Conservation (phyloP, 2,888 invertebrate species). For the Ichneumon xanthorius region DNA sequence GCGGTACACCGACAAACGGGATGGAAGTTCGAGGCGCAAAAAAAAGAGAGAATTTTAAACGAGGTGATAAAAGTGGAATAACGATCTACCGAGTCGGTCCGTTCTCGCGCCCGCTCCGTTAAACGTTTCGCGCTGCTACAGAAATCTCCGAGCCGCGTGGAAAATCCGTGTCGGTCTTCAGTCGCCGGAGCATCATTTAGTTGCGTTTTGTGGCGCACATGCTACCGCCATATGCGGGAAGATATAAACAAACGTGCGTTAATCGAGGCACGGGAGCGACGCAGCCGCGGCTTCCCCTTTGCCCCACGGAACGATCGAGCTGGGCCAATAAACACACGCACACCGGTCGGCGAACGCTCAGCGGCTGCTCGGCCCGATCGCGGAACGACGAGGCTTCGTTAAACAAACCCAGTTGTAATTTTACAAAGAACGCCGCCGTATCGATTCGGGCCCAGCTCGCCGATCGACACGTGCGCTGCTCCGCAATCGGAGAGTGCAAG, state of each 20-base stretch:
- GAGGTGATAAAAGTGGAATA: conserved; percentile 62
- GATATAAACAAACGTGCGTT: conserved; percentile 78
- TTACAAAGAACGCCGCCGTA: conserved; percentile 67
- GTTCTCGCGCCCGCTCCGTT: conserved; percentile 12
- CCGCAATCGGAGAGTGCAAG: too few species aligned
- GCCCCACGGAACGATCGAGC: conserved; percentile 5
- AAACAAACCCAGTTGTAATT: conserved; percentile 73
- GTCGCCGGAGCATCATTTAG: conserved; percentile 61
- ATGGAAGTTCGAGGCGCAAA: background rate
- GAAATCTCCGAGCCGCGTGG: conserved; percentile 40
- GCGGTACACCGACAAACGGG: conserved; percentile 59
- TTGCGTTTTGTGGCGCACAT: conserved; percentile 78
- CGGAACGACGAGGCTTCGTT: conserved; percentile 50
- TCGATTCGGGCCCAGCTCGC: background rate
- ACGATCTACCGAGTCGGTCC: conserved; percentile 59
- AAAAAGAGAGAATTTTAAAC: conserved; percentile 51
- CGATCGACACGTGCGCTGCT: background rate
- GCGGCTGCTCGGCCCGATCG: conserved; percentile 72
- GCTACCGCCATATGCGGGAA: conserved; percentile 83
- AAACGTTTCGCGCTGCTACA: conserved; percentile 5
- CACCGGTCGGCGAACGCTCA: conserved; percentile 57
- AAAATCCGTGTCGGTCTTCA: conserved; percentile 51
- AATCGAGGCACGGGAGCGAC: conserved; percentile 14
- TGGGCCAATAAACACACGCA: conserved; percentile 73
- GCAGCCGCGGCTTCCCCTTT: conserved; percentile 62